Evolutionary conservation across 2,797 vertebrate species (phyloP).

Genomic region (Moxostoma hubbsi): DNA sequence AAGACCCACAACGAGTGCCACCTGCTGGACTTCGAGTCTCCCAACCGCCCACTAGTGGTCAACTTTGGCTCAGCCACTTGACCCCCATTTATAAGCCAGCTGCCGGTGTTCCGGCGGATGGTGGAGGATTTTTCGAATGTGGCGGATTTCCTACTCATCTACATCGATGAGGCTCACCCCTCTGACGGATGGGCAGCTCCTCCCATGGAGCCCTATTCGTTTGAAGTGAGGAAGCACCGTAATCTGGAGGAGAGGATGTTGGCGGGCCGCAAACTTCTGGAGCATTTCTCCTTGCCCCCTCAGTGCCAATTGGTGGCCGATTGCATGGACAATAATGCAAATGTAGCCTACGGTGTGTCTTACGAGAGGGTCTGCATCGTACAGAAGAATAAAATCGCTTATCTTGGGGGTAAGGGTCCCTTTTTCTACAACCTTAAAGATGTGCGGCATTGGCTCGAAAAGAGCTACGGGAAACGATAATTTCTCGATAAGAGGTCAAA

Average conservation of each 20-base stretch:
- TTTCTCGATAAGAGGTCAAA: constrained; percentile 71
- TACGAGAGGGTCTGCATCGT: constrained; percentile 96
- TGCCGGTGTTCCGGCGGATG: constrained; percentile 91
- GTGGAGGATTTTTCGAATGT: constrained; percentile 94
- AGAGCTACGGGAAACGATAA: constrained; percentile 86
- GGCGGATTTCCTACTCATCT: constrained; percentile 97
- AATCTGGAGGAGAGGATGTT: constrained; percentile 91
- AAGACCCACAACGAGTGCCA: constrained; percentile 77
- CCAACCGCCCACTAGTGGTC: constrained; percentile 91
- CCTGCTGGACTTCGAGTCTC: constrained; percentile 92
- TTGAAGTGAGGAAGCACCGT: constrained; percentile 89
- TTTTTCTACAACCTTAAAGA: constrained; percentile 94
- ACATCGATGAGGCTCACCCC: constrained; percentile 97
- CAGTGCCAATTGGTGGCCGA: constrained; percentile 94
- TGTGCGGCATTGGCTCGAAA: constrained; percentile 90
- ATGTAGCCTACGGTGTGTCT: constrained; percentile 92
- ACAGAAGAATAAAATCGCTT: constrained; percentile 90
- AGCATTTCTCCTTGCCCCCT: constrained; percentile 88
- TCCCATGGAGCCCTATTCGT: constrained; percentile 82
- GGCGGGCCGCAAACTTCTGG: constrained; percentile 86
- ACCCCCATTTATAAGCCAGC: constrained; percentile 95
- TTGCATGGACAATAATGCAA: constrained; percentile 97
- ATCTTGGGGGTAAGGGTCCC: constrained; percentile 94
- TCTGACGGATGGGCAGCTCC: constrained; percentile 95
- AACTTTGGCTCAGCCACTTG: constrained; percentile 98